These are phyloP conservation scores for Lamellibrachia luymesi DNA, from an alignment of 1,140 invertebrate species.

Conservation along the genomic window DNA sequence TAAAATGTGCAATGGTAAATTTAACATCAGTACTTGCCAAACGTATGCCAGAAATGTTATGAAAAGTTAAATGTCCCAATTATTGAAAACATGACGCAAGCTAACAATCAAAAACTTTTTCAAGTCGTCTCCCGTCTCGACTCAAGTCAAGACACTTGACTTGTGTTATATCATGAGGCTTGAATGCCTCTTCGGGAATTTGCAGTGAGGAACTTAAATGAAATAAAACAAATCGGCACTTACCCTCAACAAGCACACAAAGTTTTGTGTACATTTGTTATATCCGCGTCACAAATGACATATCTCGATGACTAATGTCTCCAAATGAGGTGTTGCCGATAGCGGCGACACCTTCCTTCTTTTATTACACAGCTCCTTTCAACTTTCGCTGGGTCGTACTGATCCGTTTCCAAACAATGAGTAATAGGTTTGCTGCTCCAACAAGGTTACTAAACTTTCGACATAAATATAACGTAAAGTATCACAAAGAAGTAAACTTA, in stretches of 20 bases:
- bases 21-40: too few species aligned
- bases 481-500: neutral
- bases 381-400: neutral
- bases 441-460: neutral
- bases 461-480: neutral
- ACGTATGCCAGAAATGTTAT: too few species aligned
- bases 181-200: neutral
- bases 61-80: too few species aligned
- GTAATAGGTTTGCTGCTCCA: neutral
- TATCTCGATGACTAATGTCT: neutral
- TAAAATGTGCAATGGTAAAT: too few species aligned
- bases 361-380: neutral
- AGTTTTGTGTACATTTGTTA: neutral
- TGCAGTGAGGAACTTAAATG: neutral
- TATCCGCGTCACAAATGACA: slow-evolving; percentile 4
- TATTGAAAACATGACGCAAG: too few species aligned
- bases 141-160: neutral
- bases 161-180: neutral
- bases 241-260: neutral
- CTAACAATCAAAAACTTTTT: too few species aligned
- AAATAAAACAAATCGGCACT: neutral
- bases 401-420: neutral
- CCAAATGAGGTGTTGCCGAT: neutral
- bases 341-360: neutral
- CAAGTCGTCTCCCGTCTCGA: too few species aligned